These are phyloP conservation scores for Alaudala cheleensis DNA, from an alignment of 2,113 vertebrate species.

Conservation along the genomic window DNA sequence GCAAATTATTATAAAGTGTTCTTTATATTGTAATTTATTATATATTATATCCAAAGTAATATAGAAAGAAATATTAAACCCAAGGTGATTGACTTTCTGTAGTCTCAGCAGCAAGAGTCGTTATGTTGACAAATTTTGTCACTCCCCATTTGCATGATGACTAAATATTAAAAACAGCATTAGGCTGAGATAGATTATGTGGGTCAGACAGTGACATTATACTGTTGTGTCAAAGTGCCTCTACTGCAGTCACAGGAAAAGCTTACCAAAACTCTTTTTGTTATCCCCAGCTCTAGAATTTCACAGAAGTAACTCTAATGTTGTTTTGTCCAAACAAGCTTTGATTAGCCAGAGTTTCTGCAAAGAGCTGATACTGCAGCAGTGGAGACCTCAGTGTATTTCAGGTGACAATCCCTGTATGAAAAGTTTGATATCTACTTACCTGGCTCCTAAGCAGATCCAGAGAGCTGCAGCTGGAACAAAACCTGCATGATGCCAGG, in stretches of 20 bases:
- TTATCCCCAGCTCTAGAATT: not conserved
- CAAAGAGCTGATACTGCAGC: not conserved
- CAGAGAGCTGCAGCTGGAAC: not conserved
- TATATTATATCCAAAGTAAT: not conserved
- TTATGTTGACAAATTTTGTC: not conserved
- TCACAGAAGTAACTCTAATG: not conserved
- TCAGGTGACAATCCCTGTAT: not conserved
- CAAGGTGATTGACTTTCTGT: not conserved
- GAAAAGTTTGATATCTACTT: not conserved
- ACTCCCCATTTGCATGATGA: not conserved
- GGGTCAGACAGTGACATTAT: not conserved
- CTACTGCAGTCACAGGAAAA: not conserved
- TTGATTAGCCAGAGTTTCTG: not conserved
- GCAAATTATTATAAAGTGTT: not conserved
- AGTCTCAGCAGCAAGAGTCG: not conserved
- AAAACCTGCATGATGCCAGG: not conserved
- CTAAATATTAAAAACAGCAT: not conserved
- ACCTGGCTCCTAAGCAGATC: not conserved
- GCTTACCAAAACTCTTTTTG: not conserved
- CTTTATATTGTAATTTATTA: not conserved
- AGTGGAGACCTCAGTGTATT: not conserved
- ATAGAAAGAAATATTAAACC: not conserved
- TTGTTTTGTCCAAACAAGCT: not conserved
- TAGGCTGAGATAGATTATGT: not conserved
- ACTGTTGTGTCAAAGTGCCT: not conserved